Evolutionary conservation across 2,888 invertebrate species (phyloP).

Genomic region (Ganaspis brasiliensis): DNA sequence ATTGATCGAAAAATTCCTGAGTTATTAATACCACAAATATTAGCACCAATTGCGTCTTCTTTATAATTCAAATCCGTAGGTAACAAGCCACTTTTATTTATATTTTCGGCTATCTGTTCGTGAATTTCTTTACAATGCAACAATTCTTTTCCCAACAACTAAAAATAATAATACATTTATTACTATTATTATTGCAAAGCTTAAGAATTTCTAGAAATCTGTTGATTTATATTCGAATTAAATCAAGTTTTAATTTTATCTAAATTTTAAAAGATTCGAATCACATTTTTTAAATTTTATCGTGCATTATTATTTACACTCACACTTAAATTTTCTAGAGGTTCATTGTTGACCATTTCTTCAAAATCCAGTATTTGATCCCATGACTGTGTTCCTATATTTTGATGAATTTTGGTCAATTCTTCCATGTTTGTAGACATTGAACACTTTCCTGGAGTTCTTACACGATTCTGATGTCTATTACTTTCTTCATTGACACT

Average conservation of each 20-base stretch:
- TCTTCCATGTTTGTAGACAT: conserved; percentile 75
- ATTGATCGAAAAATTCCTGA: conserved; percentile 80
- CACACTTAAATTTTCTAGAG: conserved; percentile 77
- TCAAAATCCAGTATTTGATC: conserved; percentile 70
- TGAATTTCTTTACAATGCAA: conserved; percentile 82
- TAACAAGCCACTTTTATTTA: conserved; percentile 79
- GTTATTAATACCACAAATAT: conserved; percentile 68
- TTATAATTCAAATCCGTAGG: conserved; percentile 57
- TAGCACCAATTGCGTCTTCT: conserved; percentile 53
- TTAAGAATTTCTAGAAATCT: no score
- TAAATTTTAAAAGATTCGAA: no score
- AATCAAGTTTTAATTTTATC: background rate
- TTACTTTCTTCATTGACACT: conserved; percentile 29
- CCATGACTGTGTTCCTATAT: conserved; percentile 76
- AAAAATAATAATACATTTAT: no score
- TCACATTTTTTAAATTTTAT: no score
- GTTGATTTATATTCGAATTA: no score
- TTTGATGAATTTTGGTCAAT: conserved; percentile 67
- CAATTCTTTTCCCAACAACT: conserved; percentile 81
- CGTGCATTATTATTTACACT: conserved; percentile 58
- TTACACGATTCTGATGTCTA: background rate
- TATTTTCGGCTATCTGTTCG: conserved; percentile 82
- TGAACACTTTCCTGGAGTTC: conserved; percentile 65
- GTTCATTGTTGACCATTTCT: conserved; percentile 70
- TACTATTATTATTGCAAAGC: no score